Evolutionary conservation across 2,113 vertebrate species (phyloP), one percentile per base, ranked within the genome.

Genomic region (Enhydra lutris): DNA sequence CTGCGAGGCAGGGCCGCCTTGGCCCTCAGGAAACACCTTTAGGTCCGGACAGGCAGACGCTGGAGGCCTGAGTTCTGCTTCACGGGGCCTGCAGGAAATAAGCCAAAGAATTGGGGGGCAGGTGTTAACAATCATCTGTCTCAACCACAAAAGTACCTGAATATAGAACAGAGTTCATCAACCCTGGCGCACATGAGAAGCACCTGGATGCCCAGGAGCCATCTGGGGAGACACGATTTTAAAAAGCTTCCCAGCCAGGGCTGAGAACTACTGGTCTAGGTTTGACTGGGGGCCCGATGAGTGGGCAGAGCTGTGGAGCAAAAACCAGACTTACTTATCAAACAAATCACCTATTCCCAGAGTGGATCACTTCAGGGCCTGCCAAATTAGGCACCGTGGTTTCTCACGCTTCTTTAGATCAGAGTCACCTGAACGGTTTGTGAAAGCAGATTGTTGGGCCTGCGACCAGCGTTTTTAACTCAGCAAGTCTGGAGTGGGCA

Each of bases 11-110:
- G 65, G 83, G 52, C 69, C 69, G 52, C 34, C n/a, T 1, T 0
- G 0, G 50, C 95, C 61, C 47, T 50, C 96, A 98, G 97, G 94
- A 98, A 98, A 96, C 96, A 98, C 80, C 96, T 97, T 98, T 97
- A 78, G 45, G 73, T 96, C 69, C 85, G 83, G 96, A 96, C 97
- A 95, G 84, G 93, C 42, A 86, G 92, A 47, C 69, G 2, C 36
- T 29, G 24, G 74, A 83, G 67, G 79, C 90, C 90, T 4, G 29
- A 88, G 96, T 97, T 98, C 97, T 97, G 98, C 96, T 97, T 98
- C 88, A 59, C 63, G 34, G 76, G 88, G 39, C 92, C 87, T 93
- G 88, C 93, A 97, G 95, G 97, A 97, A 98, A 95, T 79, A 96
- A 31, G 84, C 69, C 12, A 88, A 74, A 90, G 94, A 97, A 92